phyloP scores from a whole-genome alignment of 92 coral and sea anemone genomes.

The Epizoanthus stellaris region DNA sequence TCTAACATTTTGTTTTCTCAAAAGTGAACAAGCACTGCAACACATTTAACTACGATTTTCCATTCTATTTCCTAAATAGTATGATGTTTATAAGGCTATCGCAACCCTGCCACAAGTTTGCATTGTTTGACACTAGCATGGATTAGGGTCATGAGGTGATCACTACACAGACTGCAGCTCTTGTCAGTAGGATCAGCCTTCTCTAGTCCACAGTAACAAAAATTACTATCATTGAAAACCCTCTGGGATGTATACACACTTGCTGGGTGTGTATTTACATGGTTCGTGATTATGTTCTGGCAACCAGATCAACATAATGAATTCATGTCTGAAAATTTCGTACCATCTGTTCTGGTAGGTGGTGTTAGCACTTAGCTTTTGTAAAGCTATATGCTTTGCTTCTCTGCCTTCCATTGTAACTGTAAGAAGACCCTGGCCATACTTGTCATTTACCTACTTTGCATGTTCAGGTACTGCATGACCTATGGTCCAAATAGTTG shows the following conservation, averaged over 20 bases:
- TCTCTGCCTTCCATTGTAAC: conserved; percentile 70
- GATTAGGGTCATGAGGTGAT: conserved; percentile 42
- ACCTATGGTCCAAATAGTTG: conserved; percentile 65
- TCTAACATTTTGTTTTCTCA: no score
- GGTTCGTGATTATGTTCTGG: conserved; percentile 67
- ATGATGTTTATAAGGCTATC: no score
- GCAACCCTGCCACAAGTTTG: conserved; percentile 36
- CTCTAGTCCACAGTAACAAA: conserved; percentile 48
- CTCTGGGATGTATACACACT: conserved; percentile 60
- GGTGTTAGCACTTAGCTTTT: conserved; percentile 57
- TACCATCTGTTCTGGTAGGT: conserved; percentile 66
- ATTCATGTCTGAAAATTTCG: conserved; percentile 67
- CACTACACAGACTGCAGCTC: conserved; percentile 37
- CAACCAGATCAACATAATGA: conserved; percentile 64
- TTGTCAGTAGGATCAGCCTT: conserved; percentile 55
- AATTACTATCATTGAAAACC: conserved; percentile 41
- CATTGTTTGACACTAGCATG: conserved; percentile 25
- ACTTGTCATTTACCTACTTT: conserved; percentile 49
- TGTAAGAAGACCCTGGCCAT: conserved; percentile 60
- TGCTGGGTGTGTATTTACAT: conserved; percentile 53
- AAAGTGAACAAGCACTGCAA: no score
- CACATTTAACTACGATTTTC: no score
- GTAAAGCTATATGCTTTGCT: conserved; percentile 70
- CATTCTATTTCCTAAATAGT: no score
- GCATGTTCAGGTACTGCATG: conserved; percentile 65